Percentiles rank a stretch among this genome's conserved stretches.
Evolutionary conservation across 2,113 vertebrate species (phyloP).

Genomic region (Engraulis encrasicolus): DNA sequence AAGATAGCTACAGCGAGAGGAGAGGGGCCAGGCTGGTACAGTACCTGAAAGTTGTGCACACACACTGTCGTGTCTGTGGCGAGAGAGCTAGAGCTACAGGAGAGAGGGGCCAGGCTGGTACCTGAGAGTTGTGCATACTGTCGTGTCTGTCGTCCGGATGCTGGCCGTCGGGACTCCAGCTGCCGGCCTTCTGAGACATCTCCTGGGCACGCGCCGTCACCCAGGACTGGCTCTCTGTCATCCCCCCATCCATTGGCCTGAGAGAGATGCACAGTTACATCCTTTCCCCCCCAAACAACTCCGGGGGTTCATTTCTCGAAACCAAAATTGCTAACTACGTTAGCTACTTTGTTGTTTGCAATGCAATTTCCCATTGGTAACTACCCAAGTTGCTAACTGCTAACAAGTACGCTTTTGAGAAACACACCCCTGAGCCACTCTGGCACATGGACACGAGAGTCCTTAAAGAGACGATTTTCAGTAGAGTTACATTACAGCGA

Average conservation of each 20-base stretch:
- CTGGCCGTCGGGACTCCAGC: slow-evolving; percentile 89
- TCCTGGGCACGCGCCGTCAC: slow-evolving; percentile 90
- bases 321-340: too few relatives aligned
- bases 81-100: neutral
- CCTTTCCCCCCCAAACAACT: neutral
- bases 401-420: too few relatives aligned
- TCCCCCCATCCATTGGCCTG: slow-evolving; percentile 77
- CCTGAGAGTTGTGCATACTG: slow-evolving; percentile 87
- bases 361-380: too few relatives aligned
- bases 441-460: too few relatives aligned
- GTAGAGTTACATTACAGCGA: too few relatives aligned
- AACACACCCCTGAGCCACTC: too few relatives aligned
- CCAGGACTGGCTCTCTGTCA: slow-evolving; percentile 92
- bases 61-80: slow-evolving; percentile 80
- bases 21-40: too few relatives aligned
- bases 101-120: slow-evolving; percentile 63
- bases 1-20: neutral
- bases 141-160: slow-evolving; percentile 77
- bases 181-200: slow-evolving; percentile 92
- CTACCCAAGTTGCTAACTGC: too few relatives aligned
- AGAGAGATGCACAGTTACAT: slow-evolving; percentile 23
- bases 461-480: too few relatives aligned
- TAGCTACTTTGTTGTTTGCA: too few relatives aligned
- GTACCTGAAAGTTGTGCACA: slow-evolving; percentile 90
- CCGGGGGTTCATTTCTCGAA: too few relatives aligned